Percentiles rank a stretch among this genome's conserved stretches.
phyloP scores from a whole-genome alignment of 2,113 vertebrate species.

The Manacus vitellinus region DNA sequence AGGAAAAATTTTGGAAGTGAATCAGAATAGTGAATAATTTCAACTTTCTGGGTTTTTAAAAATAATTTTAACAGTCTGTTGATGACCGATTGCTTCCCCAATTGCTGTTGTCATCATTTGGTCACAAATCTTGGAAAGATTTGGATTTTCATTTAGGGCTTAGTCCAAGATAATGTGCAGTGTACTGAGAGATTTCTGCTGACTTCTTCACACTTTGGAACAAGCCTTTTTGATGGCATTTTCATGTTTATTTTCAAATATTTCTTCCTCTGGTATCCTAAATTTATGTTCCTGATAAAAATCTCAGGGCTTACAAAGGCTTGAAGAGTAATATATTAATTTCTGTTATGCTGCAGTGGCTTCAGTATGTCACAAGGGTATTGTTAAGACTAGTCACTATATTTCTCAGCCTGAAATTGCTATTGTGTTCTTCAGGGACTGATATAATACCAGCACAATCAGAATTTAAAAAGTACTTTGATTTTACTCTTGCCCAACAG shows the following conservation, averaged over 20 bases:
- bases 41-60: not conserved
- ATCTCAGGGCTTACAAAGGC: not conserved
- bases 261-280: not conserved
- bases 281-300: slow-evolving; percentile 10
- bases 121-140: not conserved
- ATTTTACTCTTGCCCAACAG: not conserved
- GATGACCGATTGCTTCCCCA: not conserved
- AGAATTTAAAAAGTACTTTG: not conserved
- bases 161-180: not conserved
- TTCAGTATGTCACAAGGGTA: not conserved
- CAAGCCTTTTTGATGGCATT: not conserved
- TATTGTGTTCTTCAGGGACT: not conserved
- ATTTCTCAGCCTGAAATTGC: slow-evolving; percentile 8
- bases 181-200: not conserved
- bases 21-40: not conserved
- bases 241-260: not conserved
- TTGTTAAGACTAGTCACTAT: not conserved
- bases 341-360: not conserved
- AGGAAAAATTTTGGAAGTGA: not conserved
- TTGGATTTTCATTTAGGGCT: not conserved
- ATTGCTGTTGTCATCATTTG: not conserved
- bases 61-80: not conserved
- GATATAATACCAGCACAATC: not conserved
- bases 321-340: not conserved
- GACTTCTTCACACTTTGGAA: not conserved